These are phyloP conservation scores for Drosophila suzukii DNA, from an alignment of 1,140 invertebrate species.

Conservation along the genomic window DNA sequence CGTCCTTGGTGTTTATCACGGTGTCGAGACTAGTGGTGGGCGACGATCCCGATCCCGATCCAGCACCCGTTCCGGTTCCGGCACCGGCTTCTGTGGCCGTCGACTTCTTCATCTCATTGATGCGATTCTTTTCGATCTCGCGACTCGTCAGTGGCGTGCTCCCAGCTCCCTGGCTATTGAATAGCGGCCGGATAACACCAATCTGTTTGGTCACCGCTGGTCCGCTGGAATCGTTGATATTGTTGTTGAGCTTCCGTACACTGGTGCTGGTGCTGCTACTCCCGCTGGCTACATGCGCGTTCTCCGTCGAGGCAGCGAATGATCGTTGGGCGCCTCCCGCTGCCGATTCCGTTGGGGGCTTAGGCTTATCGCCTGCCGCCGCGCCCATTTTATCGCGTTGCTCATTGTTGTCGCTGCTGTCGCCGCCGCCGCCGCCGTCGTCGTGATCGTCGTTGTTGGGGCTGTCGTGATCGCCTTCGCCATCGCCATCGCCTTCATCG, in stretches of 20 bases:
- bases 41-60: conserved; percentile 37
- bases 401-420: conserved; percentile 37
- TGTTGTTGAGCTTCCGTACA: conserved; percentile 42
- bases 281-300: conserved; percentile 63
- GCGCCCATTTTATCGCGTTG: conserved; percentile 76
- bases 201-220: conserved; percentile 85
- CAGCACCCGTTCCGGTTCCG: conserved; percentile 33
- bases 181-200: conserved; percentile 74
- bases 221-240: conserved; percentile 86
- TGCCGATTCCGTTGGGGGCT: conserved; percentile 80
- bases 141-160: conserved; percentile 85
- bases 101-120: conserved; percentile 88
- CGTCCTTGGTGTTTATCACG: conserved; percentile 83
- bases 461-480: conserved; percentile 23
- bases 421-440: conserved; percentile 6
- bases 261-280: conserved; percentile 59
- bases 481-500: conserved; percentile 25
- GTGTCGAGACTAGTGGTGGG: conserved; percentile 67
- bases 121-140: conserved; percentile 90
- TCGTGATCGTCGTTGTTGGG: conserved; percentile 16
- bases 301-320: conserved; percentile 68
- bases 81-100: conserved; percentile 56
- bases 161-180: conserved; percentile 39
- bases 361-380: conserved; percentile 87
- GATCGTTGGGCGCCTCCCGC: conserved; percentile 68